These are phyloP conservation scores for Bucorvus abyssinicus DNA, from an alignment of 2,797 vertebrate species.

Conservation along the genomic window DNA sequence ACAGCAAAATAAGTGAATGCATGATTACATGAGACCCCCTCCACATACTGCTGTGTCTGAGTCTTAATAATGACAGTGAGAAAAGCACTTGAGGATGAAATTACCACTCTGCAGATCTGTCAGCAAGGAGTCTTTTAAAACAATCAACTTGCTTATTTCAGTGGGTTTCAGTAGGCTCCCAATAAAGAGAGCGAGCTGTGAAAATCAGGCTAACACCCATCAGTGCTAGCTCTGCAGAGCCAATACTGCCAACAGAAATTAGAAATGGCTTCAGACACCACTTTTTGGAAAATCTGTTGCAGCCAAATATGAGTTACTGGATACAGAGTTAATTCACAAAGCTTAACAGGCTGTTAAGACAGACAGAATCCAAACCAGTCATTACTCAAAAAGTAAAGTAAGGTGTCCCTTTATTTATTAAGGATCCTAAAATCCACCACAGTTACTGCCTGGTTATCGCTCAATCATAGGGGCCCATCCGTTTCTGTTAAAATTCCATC, in stretches of 20 bases:
- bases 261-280: background rate
- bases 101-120: conserved; percentile 8
- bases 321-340: background rate
- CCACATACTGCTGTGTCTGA: background rate
- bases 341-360: background rate
- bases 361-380: background rate
- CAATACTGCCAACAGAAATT: background rate
- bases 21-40: background rate
- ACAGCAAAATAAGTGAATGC: background rate
- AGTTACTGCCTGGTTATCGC: background rate
- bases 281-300: background rate
- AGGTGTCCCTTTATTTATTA: background rate
- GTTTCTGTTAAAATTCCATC: background rate
- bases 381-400: background rate
- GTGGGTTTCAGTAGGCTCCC: background rate
- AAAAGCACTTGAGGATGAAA: background rate
- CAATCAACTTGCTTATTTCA: conserved; percentile 7
- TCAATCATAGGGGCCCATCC: rapidly evolving
- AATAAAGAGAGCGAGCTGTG: background rate
- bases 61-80: background rate
- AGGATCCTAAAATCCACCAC: background rate
- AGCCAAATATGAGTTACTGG: background rate
- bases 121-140: conserved; percentile 21
- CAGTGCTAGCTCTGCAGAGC: background rate
- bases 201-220: background rate